phyloP scores from a whole-genome alignment of 1,140 invertebrate genomes.

The Ectropis grisescens region DNA sequence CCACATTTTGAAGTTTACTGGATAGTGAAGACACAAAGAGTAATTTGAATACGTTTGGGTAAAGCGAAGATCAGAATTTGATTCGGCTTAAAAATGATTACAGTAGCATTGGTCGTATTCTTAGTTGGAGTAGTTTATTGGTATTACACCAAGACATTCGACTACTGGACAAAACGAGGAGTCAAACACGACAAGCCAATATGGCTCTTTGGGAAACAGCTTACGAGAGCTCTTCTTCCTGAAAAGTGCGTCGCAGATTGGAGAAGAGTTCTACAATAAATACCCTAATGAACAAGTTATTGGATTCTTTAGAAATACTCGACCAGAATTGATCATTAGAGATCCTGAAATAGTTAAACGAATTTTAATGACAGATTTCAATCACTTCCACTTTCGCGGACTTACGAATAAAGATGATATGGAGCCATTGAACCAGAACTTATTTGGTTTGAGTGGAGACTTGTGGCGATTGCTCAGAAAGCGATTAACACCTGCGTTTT shows the following conservation, averaged over 20 bases:
- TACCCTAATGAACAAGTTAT: slow-evolving; percentile 35
- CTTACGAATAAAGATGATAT: too few relatives aligned
- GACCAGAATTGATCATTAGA: slow-evolving; percentile 27
- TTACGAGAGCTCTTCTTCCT: slow-evolving; percentile 18
- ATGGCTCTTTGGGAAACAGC: slow-evolving; percentile 34
- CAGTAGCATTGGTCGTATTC: too few relatives aligned
- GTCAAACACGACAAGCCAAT: slow-evolving; percentile 30
- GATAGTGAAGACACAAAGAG: too few relatives aligned
- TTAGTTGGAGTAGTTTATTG: too few relatives aligned
- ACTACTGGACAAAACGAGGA: slow-evolving; percentile 39
- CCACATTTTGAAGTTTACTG: too few relatives aligned
- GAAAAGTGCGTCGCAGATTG: slow-evolving; percentile 20
- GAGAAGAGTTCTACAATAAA: slow-evolving; percentile 34
- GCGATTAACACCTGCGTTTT: too few relatives aligned
- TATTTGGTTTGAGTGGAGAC: too few relatives aligned
- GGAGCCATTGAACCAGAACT: too few relatives aligned
- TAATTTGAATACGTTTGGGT: too few relatives aligned
- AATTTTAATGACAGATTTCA: slow-evolving; percentile 33
- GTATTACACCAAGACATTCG: slow-evolving; percentile 22
- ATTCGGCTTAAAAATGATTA: too few relatives aligned
- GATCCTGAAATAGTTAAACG: slow-evolving; percentile 27
- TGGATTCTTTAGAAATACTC: slow-evolving; percentile 31
- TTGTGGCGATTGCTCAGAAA: too few relatives aligned
- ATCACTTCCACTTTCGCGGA: slow-evolving; percentile 6
- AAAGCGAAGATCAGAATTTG: too few relatives aligned